phyloP scores from a whole-genome alignment of 2,888 invertebrate species.

The Rhopalosiphum nymphaeae region DNA sequence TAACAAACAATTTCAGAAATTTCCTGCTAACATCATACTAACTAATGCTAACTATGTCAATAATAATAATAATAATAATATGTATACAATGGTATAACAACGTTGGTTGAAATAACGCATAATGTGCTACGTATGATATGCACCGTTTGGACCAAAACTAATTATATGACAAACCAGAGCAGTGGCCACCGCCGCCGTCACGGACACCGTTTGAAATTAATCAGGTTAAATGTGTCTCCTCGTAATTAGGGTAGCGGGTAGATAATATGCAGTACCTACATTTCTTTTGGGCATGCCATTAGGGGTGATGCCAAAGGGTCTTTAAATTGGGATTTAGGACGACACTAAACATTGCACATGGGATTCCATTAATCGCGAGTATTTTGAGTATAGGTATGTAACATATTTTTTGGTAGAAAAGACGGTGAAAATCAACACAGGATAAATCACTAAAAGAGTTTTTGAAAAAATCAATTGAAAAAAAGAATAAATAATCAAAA shows the following conservation, averaged over 20 bases:
- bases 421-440: background rate
- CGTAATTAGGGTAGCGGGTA: background rate
- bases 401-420: background rate
- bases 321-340: slow-evolving; percentile 21
- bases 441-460: background rate
- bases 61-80: background rate
- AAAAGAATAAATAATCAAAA: background rate
- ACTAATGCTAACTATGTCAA: too few relatives aligned
- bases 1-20: too few relatives aligned
- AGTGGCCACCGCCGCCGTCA: background rate
- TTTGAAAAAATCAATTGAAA: background rate
- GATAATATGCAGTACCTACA: background rate
- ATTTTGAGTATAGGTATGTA: background rate
- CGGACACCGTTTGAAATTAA: slow-evolving; percentile 40
- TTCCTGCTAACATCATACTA: too few relatives aligned
- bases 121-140: background rate
- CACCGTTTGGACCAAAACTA: slow-evolving; percentile 4
- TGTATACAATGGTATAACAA: background rate
- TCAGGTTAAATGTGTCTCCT: slow-evolving; percentile 26
- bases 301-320: background rate
- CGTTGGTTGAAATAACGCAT: background rate
- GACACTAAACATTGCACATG: background rate
- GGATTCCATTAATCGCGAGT: slow-evolving; percentile 26
- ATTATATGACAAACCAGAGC: slow-evolving; percentile 8
- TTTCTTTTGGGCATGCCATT: slow-evolving; percentile 42